Evolutionary conservation across 2,113 vertebrate species (phyloP).

Genomic region (Petrocephalus zakoni): DNA sequence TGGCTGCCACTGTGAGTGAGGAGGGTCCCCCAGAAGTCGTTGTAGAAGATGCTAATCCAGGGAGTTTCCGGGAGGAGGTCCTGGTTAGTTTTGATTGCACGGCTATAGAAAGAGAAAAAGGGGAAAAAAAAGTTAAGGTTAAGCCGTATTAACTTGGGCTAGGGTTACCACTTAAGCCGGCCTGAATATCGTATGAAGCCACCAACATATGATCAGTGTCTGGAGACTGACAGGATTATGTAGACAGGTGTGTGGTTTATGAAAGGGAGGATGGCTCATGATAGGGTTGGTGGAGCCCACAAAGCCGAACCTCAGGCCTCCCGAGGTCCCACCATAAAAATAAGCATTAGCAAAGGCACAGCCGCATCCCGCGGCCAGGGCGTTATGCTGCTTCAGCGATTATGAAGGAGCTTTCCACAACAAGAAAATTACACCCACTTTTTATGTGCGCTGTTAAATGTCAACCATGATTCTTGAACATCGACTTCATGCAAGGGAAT

Average conservation of each 20-base stretch:
- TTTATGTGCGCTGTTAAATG: not conserved
- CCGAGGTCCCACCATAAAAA: not conserved
- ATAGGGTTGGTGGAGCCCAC: not conserved
- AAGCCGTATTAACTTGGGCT: not conserved
- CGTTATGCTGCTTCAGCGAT: not conserved
- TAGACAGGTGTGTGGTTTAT: not conserved
- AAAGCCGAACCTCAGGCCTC: not conserved
- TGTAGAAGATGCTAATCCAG: conserved; percentile 94
- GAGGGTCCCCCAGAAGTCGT: conserved; percentile 96
- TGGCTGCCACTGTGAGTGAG: conserved; percentile 97
- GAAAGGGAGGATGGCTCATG: not conserved
- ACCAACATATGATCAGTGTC: not conserved
- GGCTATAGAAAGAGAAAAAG: conserved; percentile 65
- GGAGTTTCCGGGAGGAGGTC: conserved; percentile 94
- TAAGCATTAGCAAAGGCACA: not conserved
- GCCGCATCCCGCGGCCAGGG: not conserved
- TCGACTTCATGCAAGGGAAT: not conserved
- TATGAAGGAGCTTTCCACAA: not conserved
- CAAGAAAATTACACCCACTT: not conserved
- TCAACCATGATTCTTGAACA: not conserved
- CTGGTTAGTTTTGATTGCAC: conserved; percentile 98
- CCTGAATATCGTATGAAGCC: not conserved
- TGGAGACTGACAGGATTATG: not conserved
- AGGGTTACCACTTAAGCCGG: not conserved
- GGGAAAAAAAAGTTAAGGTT: not conserved